A percentile compares a stretch with the other conserved stretches of the same genome.
Evolutionary conservation across 2,113 vertebrate species (phyloP).

Genomic region (Heterocephalus glaber): DNA sequence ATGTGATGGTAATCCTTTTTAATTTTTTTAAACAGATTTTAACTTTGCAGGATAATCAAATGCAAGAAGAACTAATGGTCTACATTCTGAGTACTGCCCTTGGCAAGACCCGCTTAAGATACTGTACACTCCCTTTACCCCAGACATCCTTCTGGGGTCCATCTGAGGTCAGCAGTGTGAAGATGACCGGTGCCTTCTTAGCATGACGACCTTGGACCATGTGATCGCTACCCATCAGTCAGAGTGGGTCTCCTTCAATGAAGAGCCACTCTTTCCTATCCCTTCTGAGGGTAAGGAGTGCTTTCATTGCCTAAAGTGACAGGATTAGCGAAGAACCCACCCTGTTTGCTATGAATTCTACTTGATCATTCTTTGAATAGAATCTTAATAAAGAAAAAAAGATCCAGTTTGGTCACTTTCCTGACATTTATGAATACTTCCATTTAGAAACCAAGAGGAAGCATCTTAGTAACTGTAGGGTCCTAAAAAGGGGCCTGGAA

Average conservation of each 20-base stretch:
- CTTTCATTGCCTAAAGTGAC: not conserved
- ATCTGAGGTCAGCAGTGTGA: constrained; percentile 61
- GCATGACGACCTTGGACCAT: constrained; percentile 86
- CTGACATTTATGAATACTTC: not conserved
- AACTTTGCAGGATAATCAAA: not conserved
- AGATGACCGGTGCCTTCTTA: constrained; percentile 82
- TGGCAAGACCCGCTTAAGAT: not conserved
- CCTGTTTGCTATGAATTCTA: constrained; percentile 12
- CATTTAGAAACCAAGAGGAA: not conserved
- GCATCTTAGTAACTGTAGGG: not conserved
- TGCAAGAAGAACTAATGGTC: not conserved
- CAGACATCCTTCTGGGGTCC: constrained; percentile 57
- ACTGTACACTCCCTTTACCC: not conserved
- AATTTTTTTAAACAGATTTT: constrained; percentile 64
- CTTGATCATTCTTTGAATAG: not conserved
- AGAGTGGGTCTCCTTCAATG: constrained; percentile 89
- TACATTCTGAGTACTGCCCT: not conserved
- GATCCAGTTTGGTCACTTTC: not conserved
- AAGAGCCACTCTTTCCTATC: constrained; percentile 81
- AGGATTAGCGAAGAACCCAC: not conserved
- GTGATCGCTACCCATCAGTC: constrained; percentile 86
- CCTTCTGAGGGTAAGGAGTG: constrained; percentile 78
- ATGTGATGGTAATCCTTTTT: not conserved
- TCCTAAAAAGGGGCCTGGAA: not conserved
- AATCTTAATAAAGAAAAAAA: not conserved